Evolutionary conservation across 2,797 vertebrate species (phyloP).

Genomic region (Leuciscus waleckii): DNA sequence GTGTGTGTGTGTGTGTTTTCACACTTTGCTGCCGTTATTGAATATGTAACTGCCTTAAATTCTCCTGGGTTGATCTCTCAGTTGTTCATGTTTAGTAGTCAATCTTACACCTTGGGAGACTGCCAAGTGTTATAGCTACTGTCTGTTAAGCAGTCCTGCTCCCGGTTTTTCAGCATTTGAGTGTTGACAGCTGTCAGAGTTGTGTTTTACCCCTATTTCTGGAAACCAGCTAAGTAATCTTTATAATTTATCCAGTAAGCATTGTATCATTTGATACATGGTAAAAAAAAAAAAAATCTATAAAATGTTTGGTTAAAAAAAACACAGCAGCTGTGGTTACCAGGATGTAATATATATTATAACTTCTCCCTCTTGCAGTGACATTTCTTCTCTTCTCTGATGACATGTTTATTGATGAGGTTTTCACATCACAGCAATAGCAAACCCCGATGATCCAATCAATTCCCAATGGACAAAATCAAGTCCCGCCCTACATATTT

Average conservation of each 20-base stretch:
- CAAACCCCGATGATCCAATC: no score
- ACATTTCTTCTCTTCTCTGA: no score
- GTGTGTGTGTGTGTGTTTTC: slow-evolving; percentile 24
- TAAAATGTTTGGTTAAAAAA: no score
- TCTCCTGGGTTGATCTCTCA: slow-evolving; percentile 35
- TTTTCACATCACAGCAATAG: no score
- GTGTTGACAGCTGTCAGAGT: slow-evolving; percentile 29
- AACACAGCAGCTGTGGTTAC: background rate
- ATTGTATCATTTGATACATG: background rate
- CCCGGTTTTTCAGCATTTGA: background rate
- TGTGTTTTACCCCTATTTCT: slow-evolving; percentile 13
- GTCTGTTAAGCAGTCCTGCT: slow-evolving; percentile 6
- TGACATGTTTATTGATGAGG: no score
- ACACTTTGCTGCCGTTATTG: slow-evolving; percentile 36
- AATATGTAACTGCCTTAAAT: slow-evolving; percentile 55
- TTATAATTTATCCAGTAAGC: background rate
- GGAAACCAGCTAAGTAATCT: background rate
- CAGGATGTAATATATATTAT: no score
- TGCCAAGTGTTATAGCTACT: slow-evolving; percentile 36
- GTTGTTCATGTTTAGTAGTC: slow-evolving; percentile 31
- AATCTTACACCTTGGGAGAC: slow-evolving; percentile 37
- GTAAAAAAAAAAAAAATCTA: background rate
- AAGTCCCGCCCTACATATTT: no score
- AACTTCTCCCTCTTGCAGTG: no score
- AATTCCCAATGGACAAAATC: no score